Base-by-base conservation (phyloP, 1,140 invertebrate genomes). In the Zaprionus tsacasi region DNA sequence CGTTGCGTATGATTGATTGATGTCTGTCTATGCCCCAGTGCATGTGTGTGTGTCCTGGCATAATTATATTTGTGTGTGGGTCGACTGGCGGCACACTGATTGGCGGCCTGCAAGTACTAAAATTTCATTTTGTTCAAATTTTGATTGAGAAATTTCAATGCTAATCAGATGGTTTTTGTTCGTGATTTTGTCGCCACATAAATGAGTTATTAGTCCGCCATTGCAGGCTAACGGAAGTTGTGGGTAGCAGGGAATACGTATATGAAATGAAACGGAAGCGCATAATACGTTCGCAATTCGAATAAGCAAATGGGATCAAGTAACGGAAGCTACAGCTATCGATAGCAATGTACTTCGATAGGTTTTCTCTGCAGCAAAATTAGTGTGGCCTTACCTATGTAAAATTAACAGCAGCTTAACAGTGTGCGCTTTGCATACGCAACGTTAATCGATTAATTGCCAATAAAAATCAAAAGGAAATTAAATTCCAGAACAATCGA, bases 1-100 rank as follows among this genome's bases (percentile, higher is more conserved):
- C 78, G 58, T 63, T 70, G 85, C 83, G 83, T 88, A 85, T 88
- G 83, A 88, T 88, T 88, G 83, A 88, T 88, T 81, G 78, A 71
- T 79, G 74, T 65, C 50, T 65, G 59, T 54, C 35, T 67, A 65
- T 57, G 54, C 43, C 33, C 63, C 17, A 25, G 33, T 50, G 59
- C 33, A 3, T 13, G 38, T 45, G 12, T 60, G 21, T 64, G 40
- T 67, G 50, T 72, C 45, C 27, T 57, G 40, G 11, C 40, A 60
- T 78, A 78, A 78, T 78, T 70, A 75, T 78, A 69, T 78, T 70
- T 64, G 56, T 48, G 54, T 58, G 59, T 21, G 59, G 33, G 25
- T 66, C 60, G 65, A 40, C 60, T 65, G 66, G 13, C 48, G 66
- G 13, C 48, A 64, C 56, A 76, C 56, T 70, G 76, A 66, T 78